These are phyloP conservation scores for Lasioglossum baleicum DNA, from an alignment of 1,140 invertebrate genomes.

Conservation along the genomic window DNA sequence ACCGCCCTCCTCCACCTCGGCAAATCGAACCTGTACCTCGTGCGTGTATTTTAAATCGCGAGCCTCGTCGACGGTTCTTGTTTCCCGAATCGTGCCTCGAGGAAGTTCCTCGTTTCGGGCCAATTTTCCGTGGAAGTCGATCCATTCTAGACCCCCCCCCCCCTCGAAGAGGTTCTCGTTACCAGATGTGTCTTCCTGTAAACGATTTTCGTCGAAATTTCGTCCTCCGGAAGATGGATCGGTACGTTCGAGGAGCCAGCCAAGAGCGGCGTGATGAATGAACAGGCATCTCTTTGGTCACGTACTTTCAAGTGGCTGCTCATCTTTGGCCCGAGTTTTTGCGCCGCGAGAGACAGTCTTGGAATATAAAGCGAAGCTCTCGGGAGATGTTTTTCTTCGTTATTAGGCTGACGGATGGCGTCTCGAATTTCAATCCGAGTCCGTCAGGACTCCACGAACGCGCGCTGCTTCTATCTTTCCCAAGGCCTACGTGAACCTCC, in stretches of 20 bases:
- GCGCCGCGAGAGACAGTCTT: not conserved
- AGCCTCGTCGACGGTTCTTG: not conserved
- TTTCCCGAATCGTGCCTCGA: slow-evolving; percentile 20
- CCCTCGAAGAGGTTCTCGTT: not conserved
- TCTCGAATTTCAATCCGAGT: slow-evolving; percentile 16
- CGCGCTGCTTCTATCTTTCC: no score
- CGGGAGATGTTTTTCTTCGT: not conserved
- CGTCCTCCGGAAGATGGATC: slow-evolving; percentile 6
- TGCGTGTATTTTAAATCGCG: slow-evolving; percentile 51
- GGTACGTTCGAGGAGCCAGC: not conserved
- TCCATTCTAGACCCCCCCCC: not conserved
- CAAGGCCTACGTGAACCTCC: no score
- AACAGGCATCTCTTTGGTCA: slow-evolving; percentile 31
- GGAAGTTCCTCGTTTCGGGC: slow-evolving; percentile 1
- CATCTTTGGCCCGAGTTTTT: slow-evolving; percentile 19
- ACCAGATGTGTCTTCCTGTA: slow-evolving; percentile 33
- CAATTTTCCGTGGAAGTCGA: not conserved
- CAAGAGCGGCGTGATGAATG: slow-evolving; percentile 23
- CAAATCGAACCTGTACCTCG: not conserved
- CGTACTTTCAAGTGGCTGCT: slow-evolving; percentile 34
- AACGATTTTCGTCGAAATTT: slow-evolving; percentile 21
- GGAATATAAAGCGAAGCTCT: slow-evolving; percentile 30
- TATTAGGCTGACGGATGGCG: not conserved
- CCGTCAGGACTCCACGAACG: slow-evolving; percentile 1
- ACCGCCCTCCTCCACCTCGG: slow-evolving; percentile 22